These are phyloP conservation scores for Stenodera caucasica DNA, from an alignment of 2,888 invertebrate genomes.

Conservation along the genomic window DNA sequence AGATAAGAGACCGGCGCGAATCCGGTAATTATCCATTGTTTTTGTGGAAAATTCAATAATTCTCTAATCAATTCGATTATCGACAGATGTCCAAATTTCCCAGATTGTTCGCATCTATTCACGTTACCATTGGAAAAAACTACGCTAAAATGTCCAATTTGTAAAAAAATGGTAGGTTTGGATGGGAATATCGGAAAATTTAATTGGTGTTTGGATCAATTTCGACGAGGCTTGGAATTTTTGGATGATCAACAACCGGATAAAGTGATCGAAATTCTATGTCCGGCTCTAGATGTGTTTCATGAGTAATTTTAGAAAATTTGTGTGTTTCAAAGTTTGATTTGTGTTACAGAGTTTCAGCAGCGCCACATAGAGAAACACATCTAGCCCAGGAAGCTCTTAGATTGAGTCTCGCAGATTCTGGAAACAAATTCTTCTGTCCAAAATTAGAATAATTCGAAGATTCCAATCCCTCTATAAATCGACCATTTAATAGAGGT, in stretches of 20 bases:
- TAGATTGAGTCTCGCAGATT: constrained; percentile 64
- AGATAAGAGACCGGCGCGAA: neutral
- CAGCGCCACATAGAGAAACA: constrained; percentile 68
- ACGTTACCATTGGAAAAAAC: constrained; percentile 54
- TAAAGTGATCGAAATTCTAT: constrained; percentile 61
- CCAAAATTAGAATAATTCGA: neutral
- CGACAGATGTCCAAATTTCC: constrained; percentile 55
- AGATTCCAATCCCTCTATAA: no score
- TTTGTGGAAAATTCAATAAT: no score
- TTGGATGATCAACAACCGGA: constrained; percentile 61
- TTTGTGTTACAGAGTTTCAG: constrained; percentile 56
- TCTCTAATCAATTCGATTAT: neutral
- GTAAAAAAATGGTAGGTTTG: constrained; percentile 58
- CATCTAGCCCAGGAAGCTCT: constrained; percentile 72
- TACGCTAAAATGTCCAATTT: constrained; percentile 58
- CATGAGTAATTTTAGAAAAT: constrained; percentile 52
- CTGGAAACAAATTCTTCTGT: constrained; percentile 55
- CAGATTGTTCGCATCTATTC: constrained; percentile 57
- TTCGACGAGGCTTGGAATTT: constrained; percentile 54
- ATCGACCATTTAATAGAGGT: no score
- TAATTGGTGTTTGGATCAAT: constrained; percentile 58
- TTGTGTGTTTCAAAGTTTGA: constrained; percentile 25
- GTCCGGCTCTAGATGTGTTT: constrained; percentile 63
- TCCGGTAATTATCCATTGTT: constrained; percentile 55
- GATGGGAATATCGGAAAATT: constrained; percentile 54